These are phyloP conservation scores for Vulpes vulpes DNA, from an alignment of 2,113 vertebrate species.

Conservation along the genomic window DNA sequence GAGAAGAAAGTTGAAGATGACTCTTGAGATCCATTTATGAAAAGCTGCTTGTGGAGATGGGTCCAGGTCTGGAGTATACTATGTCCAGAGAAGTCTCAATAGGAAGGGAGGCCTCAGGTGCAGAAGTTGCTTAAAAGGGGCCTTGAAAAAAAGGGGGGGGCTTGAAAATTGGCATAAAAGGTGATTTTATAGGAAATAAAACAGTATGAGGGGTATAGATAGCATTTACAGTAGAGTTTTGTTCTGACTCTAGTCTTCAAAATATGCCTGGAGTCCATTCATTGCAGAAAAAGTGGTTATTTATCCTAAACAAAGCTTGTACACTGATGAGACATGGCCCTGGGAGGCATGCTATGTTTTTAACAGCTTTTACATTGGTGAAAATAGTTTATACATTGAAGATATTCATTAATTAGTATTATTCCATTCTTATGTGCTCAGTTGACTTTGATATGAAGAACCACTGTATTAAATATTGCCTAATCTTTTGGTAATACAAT, in stretches of 20 bases:
- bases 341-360: not conserved
- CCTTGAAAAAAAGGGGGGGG: not conserved
- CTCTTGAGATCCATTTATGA: not conserved
- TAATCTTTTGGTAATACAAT: not conserved
- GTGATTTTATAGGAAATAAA: conserved; percentile 20
- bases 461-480: not conserved
- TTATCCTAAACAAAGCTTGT: not conserved
- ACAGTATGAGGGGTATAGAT: not conserved
- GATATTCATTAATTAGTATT: not conserved
- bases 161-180: conserved; percentile 8
- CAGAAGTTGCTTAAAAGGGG: not conserved
- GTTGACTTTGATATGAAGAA: not conserved
- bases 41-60: not conserved
- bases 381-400: conserved; percentile 2
- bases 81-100: not conserved
- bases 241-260: not conserved
- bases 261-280: not conserved
- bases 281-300: not conserved
- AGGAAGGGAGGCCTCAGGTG: not conserved
- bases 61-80: not conserved
- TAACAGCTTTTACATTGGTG: conserved; percentile 5
- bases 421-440: not conserved
- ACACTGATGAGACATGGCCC: not conserved
- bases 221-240: not conserved
- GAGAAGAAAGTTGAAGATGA: not conserved